Evolutionary conservation across 2,888 invertebrate genomes (phyloP).

Genomic region (Muschampia plurimacula): DNA sequence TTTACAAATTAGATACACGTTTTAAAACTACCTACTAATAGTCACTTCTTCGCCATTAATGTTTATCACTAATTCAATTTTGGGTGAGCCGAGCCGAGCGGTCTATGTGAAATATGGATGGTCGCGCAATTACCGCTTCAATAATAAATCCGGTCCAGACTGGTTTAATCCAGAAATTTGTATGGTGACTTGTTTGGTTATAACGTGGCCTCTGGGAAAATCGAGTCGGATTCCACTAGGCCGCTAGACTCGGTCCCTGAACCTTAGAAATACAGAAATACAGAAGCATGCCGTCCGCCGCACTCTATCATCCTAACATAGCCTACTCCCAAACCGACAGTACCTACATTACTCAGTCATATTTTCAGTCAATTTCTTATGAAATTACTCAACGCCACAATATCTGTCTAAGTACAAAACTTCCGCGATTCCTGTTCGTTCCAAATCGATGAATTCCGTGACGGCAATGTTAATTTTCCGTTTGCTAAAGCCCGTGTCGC

Average conservation of each 20-base stretch:
- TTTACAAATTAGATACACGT: constrained; percentile 85
- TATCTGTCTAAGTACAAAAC: constrained; percentile 75
- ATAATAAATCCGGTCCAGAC: constrained; percentile 45
- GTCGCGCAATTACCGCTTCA: constrained; percentile 43
- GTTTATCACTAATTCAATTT: constrained; percentile 73
- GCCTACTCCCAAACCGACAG: constrained; percentile 79
- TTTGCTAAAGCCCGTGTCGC: not conserved
- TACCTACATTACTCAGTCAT: constrained; percentile 84
- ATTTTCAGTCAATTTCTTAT: constrained; percentile 83
- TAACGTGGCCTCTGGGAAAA: constrained; percentile 13
- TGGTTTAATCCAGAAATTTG: constrained; percentile 46
- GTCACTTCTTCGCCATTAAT: constrained; percentile 75
- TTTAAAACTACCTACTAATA: constrained; percentile 77
- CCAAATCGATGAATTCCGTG: constrained; percentile 46
- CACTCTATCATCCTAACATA: constrained; percentile 78
- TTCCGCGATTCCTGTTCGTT: constrained; percentile 58
- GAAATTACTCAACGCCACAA: constrained; percentile 76
- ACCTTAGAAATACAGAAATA: constrained; percentile 63
- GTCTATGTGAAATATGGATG: constrained; percentile 39
- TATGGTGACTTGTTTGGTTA: constrained; percentile 33
- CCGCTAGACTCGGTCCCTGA: constrained; percentile 58
- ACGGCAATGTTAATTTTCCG: constrained; percentile 38
- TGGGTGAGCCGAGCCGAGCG: constrained; percentile 63
- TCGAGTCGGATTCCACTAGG: constrained; percentile 8
- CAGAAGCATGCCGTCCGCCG: constrained; percentile 81